phyloP scores from a whole-genome alignment of 2,113 vertebrate species.

The Lucifuga dentata region DNA sequence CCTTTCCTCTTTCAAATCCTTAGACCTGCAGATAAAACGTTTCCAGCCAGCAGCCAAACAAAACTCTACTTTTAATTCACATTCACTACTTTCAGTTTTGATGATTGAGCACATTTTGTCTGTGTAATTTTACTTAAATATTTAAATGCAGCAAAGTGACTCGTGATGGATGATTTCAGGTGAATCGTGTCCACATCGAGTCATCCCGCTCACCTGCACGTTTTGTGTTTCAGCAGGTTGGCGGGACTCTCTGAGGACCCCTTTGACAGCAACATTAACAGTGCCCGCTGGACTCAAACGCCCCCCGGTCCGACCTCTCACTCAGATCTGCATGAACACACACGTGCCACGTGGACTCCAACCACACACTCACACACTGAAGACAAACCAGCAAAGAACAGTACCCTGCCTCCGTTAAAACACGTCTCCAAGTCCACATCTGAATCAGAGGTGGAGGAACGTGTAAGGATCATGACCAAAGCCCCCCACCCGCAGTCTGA shows the following conservation, averaged over 20 bases:
- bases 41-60: too few relatives aligned
- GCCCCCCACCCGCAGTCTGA: not conserved
- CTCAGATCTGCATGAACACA: not conserved
- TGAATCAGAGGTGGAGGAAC: not conserved
- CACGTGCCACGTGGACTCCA: not conserved
- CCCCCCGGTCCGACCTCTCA: not conserved
- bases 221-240: slow-evolving; percentile 18
- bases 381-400: not conserved
- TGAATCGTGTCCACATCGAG: too few relatives aligned
- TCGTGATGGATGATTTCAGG: too few relatives aligned
- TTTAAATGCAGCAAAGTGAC: too few relatives aligned
- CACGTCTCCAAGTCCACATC: not conserved
- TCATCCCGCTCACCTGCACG: not conserved
- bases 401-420: not conserved
- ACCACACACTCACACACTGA: not conserved
- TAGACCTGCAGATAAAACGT: too few relatives aligned
- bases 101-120: too few relatives aligned
- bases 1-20: too few relatives aligned
- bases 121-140: too few relatives aligned
- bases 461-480: not conserved
- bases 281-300: rapidly evolving
- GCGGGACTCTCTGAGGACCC: not conserved
- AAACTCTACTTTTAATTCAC: too few relatives aligned
- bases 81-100: too few relatives aligned
- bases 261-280: not conserved